These are phyloP conservation scores for Numenius arquata DNA, from an alignment of 2,113 vertebrate species.

Conservation along the genomic window DNA sequence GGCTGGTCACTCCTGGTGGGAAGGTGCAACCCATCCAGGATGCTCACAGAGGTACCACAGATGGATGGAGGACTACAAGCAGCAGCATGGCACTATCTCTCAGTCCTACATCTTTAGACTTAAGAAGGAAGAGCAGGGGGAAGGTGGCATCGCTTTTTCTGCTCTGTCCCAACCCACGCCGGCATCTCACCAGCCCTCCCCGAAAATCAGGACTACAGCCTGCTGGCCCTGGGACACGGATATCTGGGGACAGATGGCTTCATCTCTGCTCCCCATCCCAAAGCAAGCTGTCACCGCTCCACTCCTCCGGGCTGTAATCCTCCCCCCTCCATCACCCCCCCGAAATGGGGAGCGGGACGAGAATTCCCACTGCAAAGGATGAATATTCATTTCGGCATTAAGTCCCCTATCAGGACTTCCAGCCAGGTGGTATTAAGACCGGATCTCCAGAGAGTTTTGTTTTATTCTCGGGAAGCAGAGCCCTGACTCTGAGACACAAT, in stretches of 20 bases:
- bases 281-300: neutral
- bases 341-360: neutral
- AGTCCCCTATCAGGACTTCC: conserved; percentile 40
- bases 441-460: conserved; percentile 21
- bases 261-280: neutral
- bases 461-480: conserved; percentile 24
- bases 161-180: neutral
- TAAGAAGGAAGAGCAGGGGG: rapidly evolving
- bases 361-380: neutral
- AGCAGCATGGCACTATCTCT: neutral
- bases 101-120: neutral
- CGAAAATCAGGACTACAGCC: neutral
- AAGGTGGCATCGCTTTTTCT: neutral
- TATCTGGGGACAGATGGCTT: neutral
- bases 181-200: neutral
- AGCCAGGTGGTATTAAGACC: conserved; percentile 45
- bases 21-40: neutral
- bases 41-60: rapidly evolving
- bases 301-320: neutral
- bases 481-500: conserved; percentile 36
- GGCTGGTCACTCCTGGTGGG: rapidly evolving
- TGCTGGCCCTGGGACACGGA: neutral
- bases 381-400: conserved; percentile 37
- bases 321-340: rapidly evolving
- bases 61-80: neutral